Evolutionary conservation across 2,888 invertebrate genomes (phyloP).

Genomic region (Chrysodeixis includens): DNA sequence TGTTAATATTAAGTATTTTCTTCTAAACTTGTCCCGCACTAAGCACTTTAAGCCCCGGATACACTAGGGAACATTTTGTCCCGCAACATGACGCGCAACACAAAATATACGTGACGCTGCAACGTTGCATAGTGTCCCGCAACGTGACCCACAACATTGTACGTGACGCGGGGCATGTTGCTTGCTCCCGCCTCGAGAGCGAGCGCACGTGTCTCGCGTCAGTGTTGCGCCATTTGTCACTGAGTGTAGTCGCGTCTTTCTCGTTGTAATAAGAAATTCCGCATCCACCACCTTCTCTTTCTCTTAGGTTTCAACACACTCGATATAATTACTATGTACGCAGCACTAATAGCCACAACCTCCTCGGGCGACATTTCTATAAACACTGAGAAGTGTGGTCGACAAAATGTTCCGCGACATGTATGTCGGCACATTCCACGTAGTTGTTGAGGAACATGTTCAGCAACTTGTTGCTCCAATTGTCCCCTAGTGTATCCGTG

Average conservation of each 20-base stretch:
- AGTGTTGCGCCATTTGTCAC: constrained; percentile 47
- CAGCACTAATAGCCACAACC: constrained; percentile 24
- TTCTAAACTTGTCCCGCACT: too few relatives aligned
- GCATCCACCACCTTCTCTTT: constrained; percentile 45
- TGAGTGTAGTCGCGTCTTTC: constrained; percentile 45
- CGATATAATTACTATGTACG: constrained; percentile 13
- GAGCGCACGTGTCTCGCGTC: constrained; percentile 46
- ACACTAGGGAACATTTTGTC: constrained; percentile 47
- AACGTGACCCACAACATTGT: constrained; percentile 35
- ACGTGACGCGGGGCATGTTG: constrained; percentile 45
- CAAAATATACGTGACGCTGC: constrained; percentile 10
- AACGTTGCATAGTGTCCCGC: constrained; percentile 26
- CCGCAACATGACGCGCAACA: constrained; percentile 40
- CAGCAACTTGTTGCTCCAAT: too few relatives aligned
- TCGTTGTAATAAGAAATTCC: constrained; percentile 44
- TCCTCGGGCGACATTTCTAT: constrained; percentile 30
- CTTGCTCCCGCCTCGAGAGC: constrained; percentile 42
- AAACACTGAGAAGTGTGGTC: constrained; percentile 36
- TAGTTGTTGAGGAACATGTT: too few relatives aligned
- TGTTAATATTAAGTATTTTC: too few relatives aligned
- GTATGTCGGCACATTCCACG: too few relatives aligned
- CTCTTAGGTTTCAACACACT: constrained; percentile 6
- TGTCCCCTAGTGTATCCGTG: too few relatives aligned
- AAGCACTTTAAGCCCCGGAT: constrained; percentile 23
- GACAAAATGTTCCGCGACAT: constrained; percentile 30